Evolutionary conservation across 2,113 vertebrate genomes (phyloP).

Genomic region (Rhodinocichla rosea): DNA sequence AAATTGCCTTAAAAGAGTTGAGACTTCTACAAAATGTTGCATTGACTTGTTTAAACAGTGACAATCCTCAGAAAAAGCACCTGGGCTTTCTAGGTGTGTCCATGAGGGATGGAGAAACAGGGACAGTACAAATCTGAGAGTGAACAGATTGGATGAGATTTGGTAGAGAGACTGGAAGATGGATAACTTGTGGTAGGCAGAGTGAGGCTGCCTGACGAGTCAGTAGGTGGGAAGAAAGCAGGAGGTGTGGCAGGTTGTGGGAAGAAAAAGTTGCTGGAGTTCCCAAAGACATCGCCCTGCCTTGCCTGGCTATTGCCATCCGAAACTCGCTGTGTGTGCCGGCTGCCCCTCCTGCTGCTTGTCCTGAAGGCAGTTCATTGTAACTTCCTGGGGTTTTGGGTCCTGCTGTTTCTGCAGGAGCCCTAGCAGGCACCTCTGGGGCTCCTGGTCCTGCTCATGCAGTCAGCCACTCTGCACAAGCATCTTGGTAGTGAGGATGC

Average conservation of each 20-base stretch:
- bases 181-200: background rate
- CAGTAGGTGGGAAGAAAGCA: background rate
- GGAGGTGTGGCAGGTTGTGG: slow-evolving; percentile 53
- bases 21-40: background rate
- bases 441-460: background rate
- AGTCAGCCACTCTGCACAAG: fast-evolving
- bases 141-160: background rate
- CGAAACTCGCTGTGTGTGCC: background rate
- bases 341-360: background rate
- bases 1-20: background rate
- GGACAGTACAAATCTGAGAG: background rate
- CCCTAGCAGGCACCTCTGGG: background rate
- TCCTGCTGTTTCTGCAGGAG: background rate
- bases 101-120: background rate
- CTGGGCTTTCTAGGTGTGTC: background rate
- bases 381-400: background rate
- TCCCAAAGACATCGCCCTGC: slow-evolving; percentile 48
- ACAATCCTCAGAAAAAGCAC: background rate
- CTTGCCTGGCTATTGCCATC: background rate
- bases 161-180: background rate
- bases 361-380: background rate
- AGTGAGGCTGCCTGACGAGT: background rate
- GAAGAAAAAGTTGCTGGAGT: slow-evolving; percentile 31
- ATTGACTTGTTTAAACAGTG: background rate
- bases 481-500: fast-evolving